Base-by-base conservation (phyloP, 1,140 invertebrate species). In the Camponotus pennsylvanicus region DNA sequence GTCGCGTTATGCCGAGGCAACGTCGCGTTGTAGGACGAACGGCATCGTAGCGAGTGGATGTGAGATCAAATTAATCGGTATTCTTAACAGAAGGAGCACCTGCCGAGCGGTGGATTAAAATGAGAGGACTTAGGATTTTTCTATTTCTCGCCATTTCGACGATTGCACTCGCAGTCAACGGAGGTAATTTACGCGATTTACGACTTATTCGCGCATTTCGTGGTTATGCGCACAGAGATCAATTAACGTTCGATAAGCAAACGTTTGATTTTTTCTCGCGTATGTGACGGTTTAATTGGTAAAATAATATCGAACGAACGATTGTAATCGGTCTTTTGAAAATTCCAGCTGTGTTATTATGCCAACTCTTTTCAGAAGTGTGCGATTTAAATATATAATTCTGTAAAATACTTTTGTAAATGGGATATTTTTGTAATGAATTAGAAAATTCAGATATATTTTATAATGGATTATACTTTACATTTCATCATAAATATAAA, bases 41-140 rank as follows among this genome's bases (percentile, higher is more conserved):
- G 21, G 49, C 87, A 40, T 49, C 71, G 84, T 88, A 86, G 87
- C 80, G 73, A 86, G 55, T 75, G 80, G 40, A 82, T 59, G 59
- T 52, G 40, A 90, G 82, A 15, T 64, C 52, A 32, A 45, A 85
- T 85, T 70, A 85, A 63, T 67, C 37, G 7, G 32, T 75, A 70
- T 83, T 70, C 9, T 77, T 85, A 86, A 89, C 83, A 86, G 70
- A 86, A 80, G 67, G 45, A 5, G 21, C 63, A 40, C 1, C 82
- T 61, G 11, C 8, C 13, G 57, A 86, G 67, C 1, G 63, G 2
- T 52, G 4, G 9, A 79, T 84, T 55, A 86, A 94, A 91, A 97
- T 97, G 96, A 96, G 94, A 91, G 95, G 95, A 86, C 94, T 96
- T 64, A 93, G 96, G 86, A 92, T 97, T 86, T 93, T 97, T 45